These are phyloP conservation scores for Odontophorus gujanensis DNA, from an alignment of 2,113 vertebrate species.

Conservation along the genomic window DNA sequence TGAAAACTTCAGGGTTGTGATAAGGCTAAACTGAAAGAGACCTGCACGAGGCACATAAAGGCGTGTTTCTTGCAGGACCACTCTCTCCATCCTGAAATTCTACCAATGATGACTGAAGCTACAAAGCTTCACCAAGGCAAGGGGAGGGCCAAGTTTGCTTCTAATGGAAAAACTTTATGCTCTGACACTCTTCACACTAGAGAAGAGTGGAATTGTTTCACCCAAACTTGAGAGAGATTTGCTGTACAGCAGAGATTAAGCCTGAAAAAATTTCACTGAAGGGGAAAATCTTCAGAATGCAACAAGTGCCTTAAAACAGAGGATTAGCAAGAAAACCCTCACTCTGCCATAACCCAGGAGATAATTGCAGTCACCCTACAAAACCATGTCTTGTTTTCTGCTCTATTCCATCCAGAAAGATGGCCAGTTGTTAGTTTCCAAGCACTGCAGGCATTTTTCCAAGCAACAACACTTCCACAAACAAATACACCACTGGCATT, in stretches of 20 bases:
- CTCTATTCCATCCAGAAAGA: background rate
- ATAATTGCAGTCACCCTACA: background rate
- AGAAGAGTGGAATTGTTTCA: conserved; percentile 27
- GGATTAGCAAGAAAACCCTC: conserved; percentile 27
- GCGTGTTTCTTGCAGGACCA: background rate
- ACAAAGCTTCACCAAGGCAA: background rate
- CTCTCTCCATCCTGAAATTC: background rate
- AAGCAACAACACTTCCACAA: background rate
- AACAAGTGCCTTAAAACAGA: conserved; percentile 48
- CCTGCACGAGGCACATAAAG: background rate
- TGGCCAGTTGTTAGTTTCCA: background rate
- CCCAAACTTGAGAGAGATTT: conserved; percentile 42
- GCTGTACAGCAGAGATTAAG: conserved; percentile 33
- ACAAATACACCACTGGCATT: background rate
- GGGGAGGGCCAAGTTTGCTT: background rate
- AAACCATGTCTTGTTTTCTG: background rate
- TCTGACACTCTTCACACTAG: conserved; percentile 6
- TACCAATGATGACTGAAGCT: background rate
- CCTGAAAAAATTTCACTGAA: conserved; percentile 20
- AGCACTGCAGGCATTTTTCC: background rate
- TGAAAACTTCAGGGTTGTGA: background rate
- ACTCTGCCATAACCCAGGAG: background rate
- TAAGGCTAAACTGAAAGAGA: background rate
- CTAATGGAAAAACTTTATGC: conserved; percentile 40
- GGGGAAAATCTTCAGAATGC: conserved; percentile 20